Percentiles rank a stretch among this genome's conserved stretches.
Evolutionary conservation across 1,140 invertebrate genomes (phyloP).

Genomic region (Cheumatopsyche charites): DNA sequence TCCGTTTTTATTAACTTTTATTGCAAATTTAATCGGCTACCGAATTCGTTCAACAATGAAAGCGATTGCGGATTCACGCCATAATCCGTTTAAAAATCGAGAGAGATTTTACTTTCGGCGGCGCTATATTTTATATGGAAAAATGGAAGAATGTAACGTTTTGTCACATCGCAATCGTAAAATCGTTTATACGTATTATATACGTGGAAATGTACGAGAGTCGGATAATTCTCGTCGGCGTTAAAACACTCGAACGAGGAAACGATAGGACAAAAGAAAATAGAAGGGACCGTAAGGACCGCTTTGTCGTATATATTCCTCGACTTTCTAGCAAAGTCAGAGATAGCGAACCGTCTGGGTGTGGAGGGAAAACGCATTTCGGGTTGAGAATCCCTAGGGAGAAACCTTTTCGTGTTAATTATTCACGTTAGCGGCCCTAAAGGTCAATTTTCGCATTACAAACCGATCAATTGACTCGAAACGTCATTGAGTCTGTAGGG

Average conservation of each 20-base stretch:
- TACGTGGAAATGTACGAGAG: constrained; percentile 9
- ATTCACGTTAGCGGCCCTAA: constrained; percentile 25
- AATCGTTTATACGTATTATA: not conserved
- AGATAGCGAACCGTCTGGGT: not conserved
- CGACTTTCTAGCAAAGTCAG: not conserved
- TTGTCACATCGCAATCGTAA: too few relatives aligned
- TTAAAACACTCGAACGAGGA: constrained; percentile 18
- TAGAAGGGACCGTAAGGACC: not conserved
- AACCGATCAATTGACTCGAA: not conserved
- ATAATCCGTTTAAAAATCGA: too few relatives aligned
- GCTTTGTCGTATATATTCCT: constrained; percentile 2
- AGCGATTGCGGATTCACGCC: too few relatives aligned
- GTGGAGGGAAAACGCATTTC: not conserved
- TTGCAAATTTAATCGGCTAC: too few relatives aligned
- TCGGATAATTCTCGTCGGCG: constrained; percentile 7
- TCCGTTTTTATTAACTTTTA: too few relatives aligned
- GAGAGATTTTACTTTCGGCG: too few relatives aligned
- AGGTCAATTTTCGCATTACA: not conserved
- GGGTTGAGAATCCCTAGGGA: not conserved
- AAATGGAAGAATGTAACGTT: too few relatives aligned
- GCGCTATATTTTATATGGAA: too few relatives aligned
- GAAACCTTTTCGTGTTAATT: constrained; percentile 9
- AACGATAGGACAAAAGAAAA: constrained; percentile 24
- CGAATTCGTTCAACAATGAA: too few relatives aligned
- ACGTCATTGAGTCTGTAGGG: too few relatives aligned